phyloP scores from a whole-genome alignment of 1,140 invertebrate genomes.

The Drosophila ananassae region DNA sequence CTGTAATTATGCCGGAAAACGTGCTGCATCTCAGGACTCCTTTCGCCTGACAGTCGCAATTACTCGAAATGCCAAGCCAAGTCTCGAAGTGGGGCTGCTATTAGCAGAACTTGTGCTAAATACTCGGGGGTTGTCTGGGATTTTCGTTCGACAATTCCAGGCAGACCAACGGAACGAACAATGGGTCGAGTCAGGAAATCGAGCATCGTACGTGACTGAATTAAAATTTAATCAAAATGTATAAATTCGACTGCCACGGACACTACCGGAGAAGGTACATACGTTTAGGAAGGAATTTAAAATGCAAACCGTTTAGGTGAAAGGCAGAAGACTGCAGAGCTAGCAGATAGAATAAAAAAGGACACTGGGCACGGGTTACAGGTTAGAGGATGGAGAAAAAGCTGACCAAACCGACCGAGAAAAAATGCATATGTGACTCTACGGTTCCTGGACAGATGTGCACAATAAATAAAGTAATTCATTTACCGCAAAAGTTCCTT shows the following conservation, averaged over 20 bases:
- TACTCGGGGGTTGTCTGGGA: conserved; percentile 60
- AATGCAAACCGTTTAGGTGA: conserved; percentile 63
- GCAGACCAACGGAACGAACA: conserved; percentile 45
- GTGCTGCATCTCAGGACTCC: conserved; percentile 31
- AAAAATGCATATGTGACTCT: conserved; percentile 51
- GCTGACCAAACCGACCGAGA: conserved; percentile 42
- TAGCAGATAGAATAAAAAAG: conserved; percentile 10
- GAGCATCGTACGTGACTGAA: conserved; percentile 75
- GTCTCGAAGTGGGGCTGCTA: conserved; percentile 46
- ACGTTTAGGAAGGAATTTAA: conserved; percentile 45
- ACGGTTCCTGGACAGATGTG: conserved; percentile 59
- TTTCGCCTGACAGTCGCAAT: conserved; percentile 31
- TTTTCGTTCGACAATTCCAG: conserved; percentile 47
- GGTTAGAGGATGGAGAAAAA: neutral
- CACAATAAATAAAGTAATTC: conserved; percentile 81
- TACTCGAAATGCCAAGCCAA: conserved; percentile 27
- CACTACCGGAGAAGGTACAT: neutral
- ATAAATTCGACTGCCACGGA: conserved; percentile 53
- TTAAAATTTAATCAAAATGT: conserved; percentile 83
- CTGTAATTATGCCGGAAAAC: conserved; percentile 54
- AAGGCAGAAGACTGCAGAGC: conserved; percentile 37
- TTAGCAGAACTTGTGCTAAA: conserved; percentile 76
- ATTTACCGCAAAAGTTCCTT: conserved; percentile 79
- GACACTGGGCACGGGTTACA: neutral
- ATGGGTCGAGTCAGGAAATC: conserved; percentile 34